Percentiles rank a stretch among this genome's conserved stretches.
These are phyloP conservation scores for Tachycineta bicolor DNA, from an alignment of 2,113 vertebrate species.

Conservation along the genomic window DNA sequence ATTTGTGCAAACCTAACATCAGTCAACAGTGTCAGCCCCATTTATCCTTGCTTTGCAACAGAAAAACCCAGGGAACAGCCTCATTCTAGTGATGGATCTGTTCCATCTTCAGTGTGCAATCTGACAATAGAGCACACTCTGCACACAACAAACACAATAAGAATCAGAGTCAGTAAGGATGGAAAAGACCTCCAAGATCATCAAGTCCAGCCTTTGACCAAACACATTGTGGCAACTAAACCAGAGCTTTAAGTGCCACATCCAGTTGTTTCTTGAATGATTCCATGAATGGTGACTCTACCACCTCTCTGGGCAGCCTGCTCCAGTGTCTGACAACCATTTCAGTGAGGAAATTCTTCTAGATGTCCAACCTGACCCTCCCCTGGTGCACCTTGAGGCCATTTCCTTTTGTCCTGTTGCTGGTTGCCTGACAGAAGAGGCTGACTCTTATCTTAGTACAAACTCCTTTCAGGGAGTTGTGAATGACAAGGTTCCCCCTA, in stretches of 20 bases:
- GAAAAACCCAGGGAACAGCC: not conserved
- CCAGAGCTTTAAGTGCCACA: not conserved
- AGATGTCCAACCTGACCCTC: not conserved
- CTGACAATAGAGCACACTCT: not conserved
- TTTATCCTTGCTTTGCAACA: not conserved
- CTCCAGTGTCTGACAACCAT: not conserved
- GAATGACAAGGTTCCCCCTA: not conserved
- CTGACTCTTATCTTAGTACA: not conserved
- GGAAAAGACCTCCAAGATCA: not conserved
- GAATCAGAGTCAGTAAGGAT: not conserved
- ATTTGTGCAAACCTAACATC: not conserved
- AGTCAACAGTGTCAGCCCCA: accelerated
- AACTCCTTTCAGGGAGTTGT: not conserved
- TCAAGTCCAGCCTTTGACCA: not conserved
- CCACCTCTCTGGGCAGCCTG: not conserved
- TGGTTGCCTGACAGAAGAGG: not conserved
- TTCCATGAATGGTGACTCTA: not conserved
- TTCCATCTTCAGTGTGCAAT: not conserved
- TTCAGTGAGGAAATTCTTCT: not conserved
- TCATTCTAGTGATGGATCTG: not conserved
- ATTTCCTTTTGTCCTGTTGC: not conserved
- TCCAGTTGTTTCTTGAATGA: not conserved
- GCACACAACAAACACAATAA: not conserved
- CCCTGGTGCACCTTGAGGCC: not conserved
- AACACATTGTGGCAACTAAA: not conserved